phyloP scores from a whole-genome alignment of 2,113 vertebrate species.

The Acrocephalus arundinaceus region DNA sequence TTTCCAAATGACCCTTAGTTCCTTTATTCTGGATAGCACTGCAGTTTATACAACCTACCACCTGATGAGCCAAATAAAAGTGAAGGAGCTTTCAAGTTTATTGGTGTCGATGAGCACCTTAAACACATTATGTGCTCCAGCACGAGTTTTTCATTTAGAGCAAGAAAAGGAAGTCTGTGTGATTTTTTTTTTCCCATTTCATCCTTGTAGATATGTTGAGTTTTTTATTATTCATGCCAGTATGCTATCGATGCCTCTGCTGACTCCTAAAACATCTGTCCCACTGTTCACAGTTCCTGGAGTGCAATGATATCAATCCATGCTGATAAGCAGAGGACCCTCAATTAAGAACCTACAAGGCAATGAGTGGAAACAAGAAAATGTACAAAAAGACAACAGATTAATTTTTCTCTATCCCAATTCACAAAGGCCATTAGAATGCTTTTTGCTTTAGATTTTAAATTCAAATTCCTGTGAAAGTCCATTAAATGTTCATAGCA shows the following conservation, averaged over 20 bases:
- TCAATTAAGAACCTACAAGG: constrained; percentile 64
- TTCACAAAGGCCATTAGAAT: constrained; percentile 60
- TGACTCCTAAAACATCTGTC: constrained; percentile 67
- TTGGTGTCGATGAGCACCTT: not conserved
- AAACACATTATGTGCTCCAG: not conserved
- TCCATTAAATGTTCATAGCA: constrained; percentile 3
- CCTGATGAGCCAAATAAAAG: constrained; percentile 9
- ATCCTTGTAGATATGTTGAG: constrained; percentile 34
- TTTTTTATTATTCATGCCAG: constrained; percentile 59
- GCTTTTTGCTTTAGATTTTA: constrained; percentile 54
- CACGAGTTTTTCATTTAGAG: constrained; percentile 19
- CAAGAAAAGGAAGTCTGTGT: not conserved
- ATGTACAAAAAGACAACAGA: constrained; percentile 13
- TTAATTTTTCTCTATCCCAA: constrained; percentile 37
- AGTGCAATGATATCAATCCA: constrained; percentile 10
- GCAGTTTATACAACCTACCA: not conserved
- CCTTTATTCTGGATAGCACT: not conserved
- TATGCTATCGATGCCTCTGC: constrained; percentile 1
- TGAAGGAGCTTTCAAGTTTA: not conserved
- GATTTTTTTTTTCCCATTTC: constrained; percentile 24
- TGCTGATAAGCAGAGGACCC: constrained; percentile 63
- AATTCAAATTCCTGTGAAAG: constrained; percentile 61
- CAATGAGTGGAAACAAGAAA: constrained; percentile 51
- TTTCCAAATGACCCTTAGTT: not conserved
- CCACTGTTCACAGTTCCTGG: constrained; percentile 60